Conservation (phyloP, 2,113 vertebrate genomes). For the Stigmatopora nigra region DNA sequence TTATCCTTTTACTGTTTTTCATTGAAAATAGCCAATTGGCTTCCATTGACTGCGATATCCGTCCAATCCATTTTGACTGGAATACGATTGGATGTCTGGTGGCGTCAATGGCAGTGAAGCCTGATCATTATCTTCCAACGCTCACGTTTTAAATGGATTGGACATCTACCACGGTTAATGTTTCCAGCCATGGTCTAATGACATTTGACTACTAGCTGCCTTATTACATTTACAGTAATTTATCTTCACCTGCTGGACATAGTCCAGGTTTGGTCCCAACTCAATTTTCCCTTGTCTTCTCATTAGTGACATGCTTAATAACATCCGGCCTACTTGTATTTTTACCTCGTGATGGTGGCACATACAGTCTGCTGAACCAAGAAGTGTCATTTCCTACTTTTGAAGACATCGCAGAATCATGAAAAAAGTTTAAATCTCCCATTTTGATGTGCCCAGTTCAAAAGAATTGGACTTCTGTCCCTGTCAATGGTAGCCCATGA, state of each 20-base stretch:
- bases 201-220: constrained; percentile 12
- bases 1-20: too few relatives aligned
- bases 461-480: constrained; percentile 6
- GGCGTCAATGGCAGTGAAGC: too few relatives aligned
- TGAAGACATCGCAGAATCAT: background rate
- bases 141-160: background rate
- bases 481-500: constrained; percentile 29
- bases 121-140: too few relatives aligned
- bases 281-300: constrained; percentile 22
- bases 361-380: constrained; percentile 1
- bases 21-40: too few relatives aligned
- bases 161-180: background rate
- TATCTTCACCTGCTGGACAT: constrained; percentile 13
- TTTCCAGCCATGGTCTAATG: constrained; percentile 14
- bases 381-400: constrained; percentile 2
- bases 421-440: background rate
- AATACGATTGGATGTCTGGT: too few relatives aligned
- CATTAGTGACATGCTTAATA: constrained; percentile 21
- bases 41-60: too few relatives aligned
- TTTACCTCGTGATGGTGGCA: constrained; percentile 5
- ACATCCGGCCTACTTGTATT: constrained; percentile 1
- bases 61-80: too few relatives aligned
- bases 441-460: too few relatives aligned
- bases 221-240: constrained; percentile 11
- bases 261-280: constrained; percentile 38